Conservation (phyloP, 2,888 invertebrate genomes). For the Cephus runcator region DNA sequence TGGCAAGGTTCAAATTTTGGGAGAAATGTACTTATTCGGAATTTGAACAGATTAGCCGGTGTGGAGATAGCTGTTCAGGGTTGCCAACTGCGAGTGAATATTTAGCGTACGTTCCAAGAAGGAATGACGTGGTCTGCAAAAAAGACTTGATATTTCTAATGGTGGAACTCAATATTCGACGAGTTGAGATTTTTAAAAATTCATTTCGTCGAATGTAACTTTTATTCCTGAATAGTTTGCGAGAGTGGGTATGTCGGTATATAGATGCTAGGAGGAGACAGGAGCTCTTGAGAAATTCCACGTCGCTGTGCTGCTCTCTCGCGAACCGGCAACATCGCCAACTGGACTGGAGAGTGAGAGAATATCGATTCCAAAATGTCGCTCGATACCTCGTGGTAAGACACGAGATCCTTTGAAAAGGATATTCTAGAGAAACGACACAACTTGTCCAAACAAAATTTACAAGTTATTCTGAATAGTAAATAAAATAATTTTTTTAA, state of each 20-base stretch:
- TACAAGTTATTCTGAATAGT: background rate
- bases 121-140: background rate
- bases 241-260: background rate
- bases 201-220: background rate
- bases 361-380: constrained; percentile 4
- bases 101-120: background rate
- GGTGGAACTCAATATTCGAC: background rate
- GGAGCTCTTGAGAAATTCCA: background rate
- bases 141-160: background rate
- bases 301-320: background rate
- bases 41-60: background rate
- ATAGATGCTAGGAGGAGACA: background rate
- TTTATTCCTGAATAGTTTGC: background rate
- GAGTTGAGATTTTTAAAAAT: background rate
- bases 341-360: background rate
- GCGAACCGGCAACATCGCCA: background rate
- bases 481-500: background rate
- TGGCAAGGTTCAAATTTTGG: background rate
- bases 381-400: constrained; percentile 4
- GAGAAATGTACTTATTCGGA: background rate
- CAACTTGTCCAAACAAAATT: background rate
- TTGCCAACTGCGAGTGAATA: background rate
- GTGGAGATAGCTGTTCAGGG: background rate
- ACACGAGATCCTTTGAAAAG: background rate
- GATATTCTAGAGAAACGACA: background rate